Evolutionary conservation across 1,140 invertebrate genomes (phyloP).

Genomic region (Subanguina moxae): DNA sequence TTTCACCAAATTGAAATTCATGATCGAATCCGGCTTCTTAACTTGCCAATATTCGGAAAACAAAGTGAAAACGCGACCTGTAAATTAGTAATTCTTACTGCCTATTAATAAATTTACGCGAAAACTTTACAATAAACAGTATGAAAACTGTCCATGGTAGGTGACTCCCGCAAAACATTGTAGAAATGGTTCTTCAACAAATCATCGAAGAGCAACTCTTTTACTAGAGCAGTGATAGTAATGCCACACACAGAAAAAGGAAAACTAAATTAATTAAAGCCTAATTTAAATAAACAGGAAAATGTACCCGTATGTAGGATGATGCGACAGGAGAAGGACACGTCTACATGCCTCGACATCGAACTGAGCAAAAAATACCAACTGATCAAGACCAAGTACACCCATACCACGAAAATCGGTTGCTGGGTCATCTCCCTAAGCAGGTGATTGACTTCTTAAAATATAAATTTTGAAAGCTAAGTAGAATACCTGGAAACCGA

Average conservation of each 20-base stretch:
- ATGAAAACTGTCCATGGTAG: conserved; percentile 77
- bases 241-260: conserved; percentile 78
- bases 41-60: conserved; percentile 43
- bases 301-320: conserved; percentile 67
- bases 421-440: conserved; percentile 81
- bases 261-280: conserved; percentile 58
- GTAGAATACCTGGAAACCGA: conserved; percentile 75
- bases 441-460: not conserved
- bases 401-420: conserved; percentile 98
- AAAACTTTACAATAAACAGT: conserved; percentile 75
- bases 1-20: conserved; percentile 48
- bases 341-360: conserved; percentile 75
- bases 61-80: conserved; percentile 42
- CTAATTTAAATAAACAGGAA: not conserved
- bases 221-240: conserved; percentile 85
- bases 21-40: conserved; percentile 31
- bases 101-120: too few species aligned
- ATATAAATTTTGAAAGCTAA: not conserved
- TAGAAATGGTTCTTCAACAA: conserved; percentile 85
- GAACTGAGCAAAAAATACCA: conserved; percentile 79
- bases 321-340: conserved; percentile 79
- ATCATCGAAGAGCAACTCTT: conserved; percentile 74
- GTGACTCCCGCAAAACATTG: conserved; percentile 67
- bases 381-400: conserved; percentile 83
- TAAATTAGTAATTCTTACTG: conserved; percentile 9